Conservation (phyloP, 2,888 invertebrate species). For the Parnassius orleans region DNA sequence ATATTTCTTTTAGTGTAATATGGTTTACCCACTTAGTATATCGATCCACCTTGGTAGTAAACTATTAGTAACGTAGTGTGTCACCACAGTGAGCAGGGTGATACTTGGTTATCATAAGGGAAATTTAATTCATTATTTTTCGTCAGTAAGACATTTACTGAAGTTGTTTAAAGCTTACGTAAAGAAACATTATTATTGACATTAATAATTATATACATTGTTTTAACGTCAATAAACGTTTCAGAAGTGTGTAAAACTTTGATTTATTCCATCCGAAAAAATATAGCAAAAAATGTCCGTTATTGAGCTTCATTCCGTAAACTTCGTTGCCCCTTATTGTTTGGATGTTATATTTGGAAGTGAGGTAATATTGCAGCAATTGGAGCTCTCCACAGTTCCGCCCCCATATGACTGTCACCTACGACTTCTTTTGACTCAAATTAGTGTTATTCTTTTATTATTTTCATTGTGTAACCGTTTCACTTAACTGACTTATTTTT, state of each 20-base stretch:
- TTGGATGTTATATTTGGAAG: slow-evolving; percentile 23
- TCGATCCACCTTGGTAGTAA: slow-evolving; percentile 5
- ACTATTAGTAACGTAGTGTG: background rate
- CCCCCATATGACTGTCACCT: slow-evolving; percentile 6
- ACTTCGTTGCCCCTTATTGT: slow-evolving; percentile 16
- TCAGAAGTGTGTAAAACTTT: too few relatives aligned
- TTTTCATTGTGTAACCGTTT: background rate
- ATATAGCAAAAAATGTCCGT: too few relatives aligned
- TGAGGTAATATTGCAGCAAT: slow-evolving; percentile 21
- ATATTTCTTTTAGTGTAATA: slow-evolving; percentile 7
- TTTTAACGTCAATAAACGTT: background rate
- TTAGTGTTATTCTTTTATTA: background rate
- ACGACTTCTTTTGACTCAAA: slow-evolving; percentile 1
- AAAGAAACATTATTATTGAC: background rate
- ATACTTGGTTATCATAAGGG: background rate
- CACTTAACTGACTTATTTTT: too few relatives aligned
- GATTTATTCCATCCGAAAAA: too few relatives aligned
- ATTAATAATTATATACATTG: background rate
- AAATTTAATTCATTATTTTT: slow-evolving; percentile 2
- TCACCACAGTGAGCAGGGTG: background rate
- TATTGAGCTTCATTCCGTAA: slow-evolving; percentile 6
- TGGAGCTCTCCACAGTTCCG: slow-evolving; percentile 16
- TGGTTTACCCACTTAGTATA: slow-evolving; percentile 12
- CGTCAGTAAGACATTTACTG: too few relatives aligned
- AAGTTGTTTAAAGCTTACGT: too few relatives aligned